Conservation (phyloP, 2,888 invertebrate species). For the Mycalesis mineus region DNA sequence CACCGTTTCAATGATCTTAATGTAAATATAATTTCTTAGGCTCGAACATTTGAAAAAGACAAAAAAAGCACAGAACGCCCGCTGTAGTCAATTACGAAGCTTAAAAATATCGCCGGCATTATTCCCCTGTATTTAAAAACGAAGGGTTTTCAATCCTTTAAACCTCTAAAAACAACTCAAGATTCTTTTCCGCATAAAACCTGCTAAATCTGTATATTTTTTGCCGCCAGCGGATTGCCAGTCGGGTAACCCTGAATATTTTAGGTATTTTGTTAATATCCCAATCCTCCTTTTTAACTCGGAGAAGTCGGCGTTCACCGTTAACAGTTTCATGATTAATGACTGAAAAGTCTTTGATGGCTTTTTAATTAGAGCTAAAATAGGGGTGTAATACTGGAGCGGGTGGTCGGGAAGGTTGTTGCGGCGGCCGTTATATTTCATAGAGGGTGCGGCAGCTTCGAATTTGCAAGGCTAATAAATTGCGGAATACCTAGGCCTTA, state of each 20-base stretch:
- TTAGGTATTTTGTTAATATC: conserved; percentile 73
- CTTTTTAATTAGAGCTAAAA: conserved; percentile 79
- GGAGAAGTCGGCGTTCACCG: conserved; percentile 72
- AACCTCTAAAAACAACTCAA: conserved; percentile 69
- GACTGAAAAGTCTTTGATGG: conserved; percentile 79
- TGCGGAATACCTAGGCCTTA: conserved; percentile 75
- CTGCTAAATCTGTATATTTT: conserved; percentile 63
- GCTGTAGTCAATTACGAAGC: conserved; percentile 67
- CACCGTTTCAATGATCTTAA: conserved; percentile 50
- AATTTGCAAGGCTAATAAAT: conserved; percentile 79
- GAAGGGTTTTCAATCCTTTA: conserved; percentile 67
- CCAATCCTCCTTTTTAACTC: conserved; percentile 66
- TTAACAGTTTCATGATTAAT: conserved; percentile 79
- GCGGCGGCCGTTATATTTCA: conserved; percentile 73
- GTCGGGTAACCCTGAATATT: conserved; percentile 71
- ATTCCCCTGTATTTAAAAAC: conserved; percentile 53
- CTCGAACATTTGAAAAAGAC: conserved; percentile 43
- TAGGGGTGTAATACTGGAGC: conserved; percentile 71
- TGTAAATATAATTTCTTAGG: conserved; percentile 56
- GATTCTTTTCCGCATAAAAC: conserved; percentile 56
- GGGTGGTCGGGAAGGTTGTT: conserved; percentile 56
- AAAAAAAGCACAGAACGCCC: conserved; percentile 46
- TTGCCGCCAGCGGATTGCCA: conserved; percentile 56
- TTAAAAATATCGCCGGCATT: conserved; percentile 68
- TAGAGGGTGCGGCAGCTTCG: conserved; percentile 61